Evolutionary conservation across 2,888 invertebrate species (phyloP), one percentile per base, ranked within the genome.

Genomic region (Archips crataeganus): DNA sequence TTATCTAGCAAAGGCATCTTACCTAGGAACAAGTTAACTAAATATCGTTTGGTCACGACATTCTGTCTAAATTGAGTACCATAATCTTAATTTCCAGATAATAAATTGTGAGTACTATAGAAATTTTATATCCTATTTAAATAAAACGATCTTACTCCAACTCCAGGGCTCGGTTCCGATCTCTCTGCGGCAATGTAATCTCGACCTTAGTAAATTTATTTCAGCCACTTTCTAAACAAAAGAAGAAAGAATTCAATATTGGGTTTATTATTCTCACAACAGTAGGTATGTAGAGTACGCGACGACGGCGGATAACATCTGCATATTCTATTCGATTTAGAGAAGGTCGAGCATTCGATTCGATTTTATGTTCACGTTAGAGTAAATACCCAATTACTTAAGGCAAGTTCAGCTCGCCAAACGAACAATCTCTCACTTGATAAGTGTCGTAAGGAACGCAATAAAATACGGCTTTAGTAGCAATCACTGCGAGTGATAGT

Each of bases 301-400:
- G 71, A 66, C 69, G 74, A 69, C 69, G 64, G 45, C 65, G 65
- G 70, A 74, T 74, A 68, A 68, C 54, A 74, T 74, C 74, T 74
- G 70, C 74, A 74, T 74, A 74, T 74, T 74, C 84, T 84, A 80
- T 84, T 81, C 86, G 82, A 84, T 85, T 84, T 81, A 84, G 75
- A 75, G 81, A 81, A 79, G 82, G 81, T 83, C 80, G 80, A 79
- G 62, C 60, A 65, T 70, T 60, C 69, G 81, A 84, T 85, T 86
- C 84, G 79, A 86, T 89, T 89, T 87, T 87, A 88, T 87, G 84
- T 64, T 84, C 82, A 79, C 85, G 87, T 87, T 83, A 82, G 82
- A 85, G 83, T 80, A 86, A 87, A 87, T 87, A 87, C 87, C 87
- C 91, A 91, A 91, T 91, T 90, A 92, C 91, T 91, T 91, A 89